phyloP scores from a whole-genome alignment of 1,140 invertebrate genomes.

The Drosophila biarmipes region DNA sequence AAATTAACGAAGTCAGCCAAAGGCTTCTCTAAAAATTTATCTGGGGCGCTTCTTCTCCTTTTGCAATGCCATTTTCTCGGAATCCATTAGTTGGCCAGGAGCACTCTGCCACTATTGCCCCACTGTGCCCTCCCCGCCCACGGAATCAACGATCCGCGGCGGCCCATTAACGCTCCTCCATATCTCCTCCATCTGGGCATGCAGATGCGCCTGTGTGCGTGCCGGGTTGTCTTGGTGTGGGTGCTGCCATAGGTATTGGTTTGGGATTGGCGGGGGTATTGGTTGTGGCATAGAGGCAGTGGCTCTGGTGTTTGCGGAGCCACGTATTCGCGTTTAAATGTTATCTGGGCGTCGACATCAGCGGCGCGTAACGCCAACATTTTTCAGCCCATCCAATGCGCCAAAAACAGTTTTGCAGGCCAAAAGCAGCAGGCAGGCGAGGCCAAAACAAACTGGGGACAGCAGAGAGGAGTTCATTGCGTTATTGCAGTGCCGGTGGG shows the following conservation, averaged over 20 bases:
- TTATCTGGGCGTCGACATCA: slow-evolving; percentile 77
- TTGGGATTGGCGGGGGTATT: slow-evolving; percentile 9
- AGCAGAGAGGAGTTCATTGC: slow-evolving; percentile 42
- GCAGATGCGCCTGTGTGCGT: slow-evolving; percentile 35
- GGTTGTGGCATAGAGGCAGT: slow-evolving; percentile 7
- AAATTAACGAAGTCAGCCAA: background rate
- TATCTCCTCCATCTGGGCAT: slow-evolving; percentile 34
- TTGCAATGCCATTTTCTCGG: background rate
- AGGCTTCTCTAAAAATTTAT: background rate
- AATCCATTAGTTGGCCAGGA: slow-evolving; percentile 24
- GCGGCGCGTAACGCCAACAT: slow-evolving; percentile 66
- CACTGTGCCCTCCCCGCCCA: slow-evolving; percentile 31
- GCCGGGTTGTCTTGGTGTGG: slow-evolving; percentile 19
- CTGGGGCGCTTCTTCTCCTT: background rate
- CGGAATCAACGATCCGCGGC: slow-evolving; percentile 47
- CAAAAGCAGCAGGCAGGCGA: slow-evolving; percentile 50
- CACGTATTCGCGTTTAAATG: slow-evolving; percentile 59
- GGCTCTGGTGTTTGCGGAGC: slow-evolving; percentile 38
- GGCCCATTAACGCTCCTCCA: slow-evolving; percentile 45
- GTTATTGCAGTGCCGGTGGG: slow-evolving; percentile 34
- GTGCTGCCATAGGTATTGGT: slow-evolving; percentile 9
- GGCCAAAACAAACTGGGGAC: slow-evolving; percentile 32
- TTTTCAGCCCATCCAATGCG: slow-evolving; percentile 66
- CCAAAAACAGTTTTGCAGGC: slow-evolving; percentile 60
- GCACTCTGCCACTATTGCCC: slow-evolving; percentile 7